Evolutionary conservation across 2,113 vertebrate genomes (phyloP).

Genomic region (Microtus pennsylvanicus): DNA sequence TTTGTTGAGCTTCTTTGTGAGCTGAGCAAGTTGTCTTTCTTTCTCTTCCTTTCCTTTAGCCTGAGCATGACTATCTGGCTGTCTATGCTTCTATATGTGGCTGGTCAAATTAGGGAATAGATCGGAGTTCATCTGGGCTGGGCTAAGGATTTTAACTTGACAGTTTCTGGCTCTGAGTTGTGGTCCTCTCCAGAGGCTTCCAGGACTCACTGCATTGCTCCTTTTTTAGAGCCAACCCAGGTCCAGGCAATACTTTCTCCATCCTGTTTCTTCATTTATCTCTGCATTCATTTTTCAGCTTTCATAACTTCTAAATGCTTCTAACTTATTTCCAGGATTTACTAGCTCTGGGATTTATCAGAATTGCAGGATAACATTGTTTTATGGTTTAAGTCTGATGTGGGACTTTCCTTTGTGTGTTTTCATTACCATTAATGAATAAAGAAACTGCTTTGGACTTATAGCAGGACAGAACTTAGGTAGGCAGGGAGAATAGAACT

Average conservation of each 20-base stretch:
- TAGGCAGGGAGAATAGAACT: too few relatives aligned
- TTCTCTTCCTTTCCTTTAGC: background rate
- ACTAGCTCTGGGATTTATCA: background rate
- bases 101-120: background rate
- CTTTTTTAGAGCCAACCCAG: background rate
- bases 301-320: background rate
- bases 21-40: background rate
- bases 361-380: background rate
- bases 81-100: background rate
- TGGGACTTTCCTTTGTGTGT: too few relatives aligned
- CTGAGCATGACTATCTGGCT: background rate
- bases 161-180: background rate
- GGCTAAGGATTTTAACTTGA: background rate
- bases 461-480: too few relatives aligned
- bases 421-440: too few relatives aligned
- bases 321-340: background rate
- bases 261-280: background rate
- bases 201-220: background rate
- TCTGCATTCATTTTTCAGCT: background rate
- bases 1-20: background rate
- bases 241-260: background rate
- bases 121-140: background rate
- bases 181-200: background rate
- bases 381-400: background rate
- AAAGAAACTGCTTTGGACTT: too few relatives aligned